Conservation (phyloP, 2,113 vertebrate species). For the Formicarius rufipectus region DNA sequence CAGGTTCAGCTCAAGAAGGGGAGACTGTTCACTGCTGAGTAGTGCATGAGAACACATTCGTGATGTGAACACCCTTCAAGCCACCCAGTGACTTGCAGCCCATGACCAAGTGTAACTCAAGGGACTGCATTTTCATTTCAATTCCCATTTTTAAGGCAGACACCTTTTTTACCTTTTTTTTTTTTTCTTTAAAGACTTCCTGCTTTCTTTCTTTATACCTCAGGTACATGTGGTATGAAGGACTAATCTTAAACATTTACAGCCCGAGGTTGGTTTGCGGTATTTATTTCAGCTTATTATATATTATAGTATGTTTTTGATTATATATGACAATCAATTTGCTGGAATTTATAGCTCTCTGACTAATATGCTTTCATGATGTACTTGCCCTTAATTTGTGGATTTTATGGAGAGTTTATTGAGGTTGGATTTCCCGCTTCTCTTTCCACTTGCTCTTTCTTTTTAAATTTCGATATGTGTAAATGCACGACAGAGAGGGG, state of each 20-base stretch:
- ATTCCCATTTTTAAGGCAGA: neutral
- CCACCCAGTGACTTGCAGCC: neutral
- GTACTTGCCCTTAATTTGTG: slow-evolving; percentile 63
- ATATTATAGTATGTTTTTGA: slow-evolving; percentile 52
- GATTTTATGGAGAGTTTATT: slow-evolving; percentile 61
- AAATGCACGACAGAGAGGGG: neutral
- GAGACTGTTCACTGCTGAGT: neutral
- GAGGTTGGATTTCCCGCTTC: slow-evolving; percentile 26
- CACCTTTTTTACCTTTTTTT: neutral
- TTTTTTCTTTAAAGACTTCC: neutral
- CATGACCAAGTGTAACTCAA: neutral
- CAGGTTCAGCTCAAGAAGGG: neutral
- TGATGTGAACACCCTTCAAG: neutral
- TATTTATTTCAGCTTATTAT: slow-evolving; percentile 59
- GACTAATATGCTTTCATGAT: slow-evolving; percentile 60
- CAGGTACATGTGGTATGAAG: slow-evolving; percentile 35
- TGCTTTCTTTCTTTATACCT: slow-evolving; percentile 34
- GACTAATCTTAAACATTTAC: slow-evolving; percentile 48
- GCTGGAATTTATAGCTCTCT: slow-evolving; percentile 59
- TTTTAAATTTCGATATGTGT: neutral
- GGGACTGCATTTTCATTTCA: neutral
- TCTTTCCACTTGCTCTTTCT: slow-evolving; percentile 12
- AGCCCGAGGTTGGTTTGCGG: slow-evolving; percentile 17
- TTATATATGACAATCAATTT: slow-evolving; percentile 67
- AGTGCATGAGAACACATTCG: neutral